Base-by-base conservation (phyloP, 35 echinoderm and acorn worm species). In the Lytechinus pictus region DNA sequence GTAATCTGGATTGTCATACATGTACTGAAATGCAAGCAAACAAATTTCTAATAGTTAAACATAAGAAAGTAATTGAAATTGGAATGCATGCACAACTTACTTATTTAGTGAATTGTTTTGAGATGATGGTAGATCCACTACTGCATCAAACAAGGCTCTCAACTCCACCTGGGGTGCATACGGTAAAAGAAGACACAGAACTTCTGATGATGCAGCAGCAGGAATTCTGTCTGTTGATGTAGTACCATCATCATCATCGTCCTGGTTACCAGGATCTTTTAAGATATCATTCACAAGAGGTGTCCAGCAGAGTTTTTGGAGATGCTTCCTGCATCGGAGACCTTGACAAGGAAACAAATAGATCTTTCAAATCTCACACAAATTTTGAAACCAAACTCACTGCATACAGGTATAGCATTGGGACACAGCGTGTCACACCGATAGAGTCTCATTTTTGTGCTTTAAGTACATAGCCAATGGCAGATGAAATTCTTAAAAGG, bases 71-170 rank as follows among this genome's bases (percentile, higher is more conserved):
- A 58, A 58, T 9, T 11, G 9, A 8, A 71, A 71, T 71, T 44
- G 33, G 6, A 0, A 71, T 24, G 0, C 0, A 24, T 79, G 66
- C 66, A n/a, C 66, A 79, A 79, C 66, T 79, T 79, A 79, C 66
- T 79, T 79, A 24, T 19, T n/a, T 1, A 79, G 14, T 5, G 66
- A 79, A 16, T 79, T 19, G 3, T 24, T 79, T 16, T 24, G 66
- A 79, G 66, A 79, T n/a, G 21, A 8, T 24, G 29, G 29, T 4
- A 90, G 10, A 14, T 90, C 52, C 88, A 90, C 88, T 33, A 90
- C 10, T 4, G 88, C 88, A 90, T 90, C 88, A 90, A 90, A 90
- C 88, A 90, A 54, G 10, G 14, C 88, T 52, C 13, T 90, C 88
- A 54, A 4, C n/a, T 90, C 88, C 88, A 5, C 24, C 88, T 52